A percentile compares a stretch with the other conserved stretches of the same genome.
phyloP scores from a whole-genome alignment of 2,113 vertebrate genomes.

The Hystrix brachyura region DNA sequence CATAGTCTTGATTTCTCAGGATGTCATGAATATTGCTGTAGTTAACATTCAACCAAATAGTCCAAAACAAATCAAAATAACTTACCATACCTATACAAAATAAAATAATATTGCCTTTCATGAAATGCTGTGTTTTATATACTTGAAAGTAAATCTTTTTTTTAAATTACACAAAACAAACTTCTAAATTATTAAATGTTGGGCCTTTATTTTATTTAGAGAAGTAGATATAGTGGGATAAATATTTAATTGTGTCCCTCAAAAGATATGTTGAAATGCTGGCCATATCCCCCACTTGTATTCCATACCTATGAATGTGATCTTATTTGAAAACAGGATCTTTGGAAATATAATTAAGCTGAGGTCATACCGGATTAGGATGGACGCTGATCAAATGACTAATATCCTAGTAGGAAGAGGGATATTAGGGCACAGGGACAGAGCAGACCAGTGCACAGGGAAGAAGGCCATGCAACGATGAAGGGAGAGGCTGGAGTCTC shows the following conservation, averaged over 20 bases:
- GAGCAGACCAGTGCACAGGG: not conserved
- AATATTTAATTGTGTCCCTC: not conserved
- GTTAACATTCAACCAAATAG: conserved; percentile 30
- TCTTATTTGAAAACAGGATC: not conserved
- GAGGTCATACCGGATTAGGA: not conserved
- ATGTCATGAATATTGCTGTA: not conserved
- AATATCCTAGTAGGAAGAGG: not conserved
- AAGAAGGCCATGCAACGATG: not conserved
- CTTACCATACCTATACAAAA: conserved; percentile 7
- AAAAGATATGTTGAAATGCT: not conserved
- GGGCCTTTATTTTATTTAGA: conserved; percentile 22
- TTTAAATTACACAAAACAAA: not conserved
- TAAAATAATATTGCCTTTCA: conserved; percentile 44
- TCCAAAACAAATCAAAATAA: conserved; percentile 55
- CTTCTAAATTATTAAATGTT: conserved; percentile 6
- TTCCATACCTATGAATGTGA: not conserved
- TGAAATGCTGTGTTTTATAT: not conserved
- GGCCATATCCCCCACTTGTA: too few species aligned
- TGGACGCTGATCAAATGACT: not conserved
- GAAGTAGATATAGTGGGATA: not conserved
- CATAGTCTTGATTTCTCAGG: conserved; percentile 43
- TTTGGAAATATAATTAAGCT: not conserved
- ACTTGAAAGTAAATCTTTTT: conserved; percentile 45
- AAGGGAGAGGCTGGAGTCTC: not conserved
- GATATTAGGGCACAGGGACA: not conserved